These are phyloP conservation scores for Agrypnia vestita DNA, from an alignment of 1,140 invertebrate species.

Conservation along the genomic window DNA sequence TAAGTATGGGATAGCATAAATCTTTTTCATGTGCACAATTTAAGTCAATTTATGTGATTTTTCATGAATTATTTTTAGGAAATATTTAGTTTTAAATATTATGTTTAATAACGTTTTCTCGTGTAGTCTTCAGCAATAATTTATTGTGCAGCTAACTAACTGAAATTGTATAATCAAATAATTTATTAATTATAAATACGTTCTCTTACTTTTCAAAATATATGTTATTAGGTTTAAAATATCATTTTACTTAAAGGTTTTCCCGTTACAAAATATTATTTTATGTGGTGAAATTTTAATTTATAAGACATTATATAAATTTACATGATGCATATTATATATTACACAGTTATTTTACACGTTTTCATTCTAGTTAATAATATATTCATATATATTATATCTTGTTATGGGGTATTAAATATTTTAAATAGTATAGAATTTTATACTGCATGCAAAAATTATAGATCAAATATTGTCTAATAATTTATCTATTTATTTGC, in stretches of 20 bases:
- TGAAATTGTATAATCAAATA: not conserved
- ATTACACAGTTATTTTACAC: too few relatives aligned
- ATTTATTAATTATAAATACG: not conserved
- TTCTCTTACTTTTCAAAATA: not conserved
- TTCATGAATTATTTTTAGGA: constrained; percentile 34
- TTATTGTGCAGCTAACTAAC: constrained; percentile 2
- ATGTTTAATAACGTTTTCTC: constrained; percentile 4
- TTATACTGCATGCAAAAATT: not conserved
- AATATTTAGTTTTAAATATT: constrained; percentile 31
- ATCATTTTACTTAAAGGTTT: too few relatives aligned
- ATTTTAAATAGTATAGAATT: constrained; percentile 1
- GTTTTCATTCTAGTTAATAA: too few relatives aligned
- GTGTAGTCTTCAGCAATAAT: constrained; percentile 36
- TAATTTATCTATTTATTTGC: constrained; percentile 7
- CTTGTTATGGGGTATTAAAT: constrained; percentile 1
- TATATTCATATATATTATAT: not conserved
- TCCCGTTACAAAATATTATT: too few relatives aligned
- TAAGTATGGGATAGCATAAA: not conserved
- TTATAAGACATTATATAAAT: too few relatives aligned
- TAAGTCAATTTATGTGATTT: constrained; percentile 38
- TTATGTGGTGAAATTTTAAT: too few relatives aligned
- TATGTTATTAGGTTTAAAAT: too few relatives aligned
- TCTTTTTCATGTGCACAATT: constrained; percentile 23
- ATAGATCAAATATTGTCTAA: not conserved
- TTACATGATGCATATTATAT: too few relatives aligned